Evolutionary conservation across 2,797 vertebrate genomes (phyloP).

Genomic region (Dallia pectoralis): DNA sequence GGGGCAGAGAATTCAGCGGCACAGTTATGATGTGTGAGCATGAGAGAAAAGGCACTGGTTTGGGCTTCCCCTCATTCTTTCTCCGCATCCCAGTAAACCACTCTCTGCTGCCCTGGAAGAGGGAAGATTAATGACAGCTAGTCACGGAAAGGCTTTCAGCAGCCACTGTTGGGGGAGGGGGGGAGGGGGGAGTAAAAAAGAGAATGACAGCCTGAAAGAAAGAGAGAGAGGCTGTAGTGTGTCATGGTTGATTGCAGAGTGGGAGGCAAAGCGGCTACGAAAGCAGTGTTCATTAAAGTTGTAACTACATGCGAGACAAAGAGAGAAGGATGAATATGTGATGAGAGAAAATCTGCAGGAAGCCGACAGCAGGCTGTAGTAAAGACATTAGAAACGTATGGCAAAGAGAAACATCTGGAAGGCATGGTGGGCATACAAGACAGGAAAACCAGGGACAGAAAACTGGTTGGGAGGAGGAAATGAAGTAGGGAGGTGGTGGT

Average conservation of each 20-base stretch:
- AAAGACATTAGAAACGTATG: background rate
- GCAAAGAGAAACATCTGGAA: constrained; percentile 4
- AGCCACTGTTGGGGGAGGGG: background rate
- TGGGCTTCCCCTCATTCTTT: constrained; percentile 19
- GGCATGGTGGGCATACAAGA: background rate
- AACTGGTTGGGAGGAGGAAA: background rate
- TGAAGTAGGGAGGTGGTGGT: constrained; percentile 3
- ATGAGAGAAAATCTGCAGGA: background rate
- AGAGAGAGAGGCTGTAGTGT: background rate
- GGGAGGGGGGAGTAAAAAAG: background rate
- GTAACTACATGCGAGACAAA: background rate
- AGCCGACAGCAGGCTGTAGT: background rate
- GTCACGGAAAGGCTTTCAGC: constrained; percentile 75
- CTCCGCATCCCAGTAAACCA: constrained; percentile 22
- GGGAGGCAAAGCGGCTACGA: background rate
- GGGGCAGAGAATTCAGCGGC: constrained; percentile 23
- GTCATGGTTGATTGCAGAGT: background rate
- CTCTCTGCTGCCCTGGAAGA: constrained; percentile 72
- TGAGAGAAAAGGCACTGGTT: constrained; percentile 27
- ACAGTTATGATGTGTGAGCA: background rate
- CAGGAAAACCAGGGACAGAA: background rate
- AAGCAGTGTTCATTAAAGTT: background rate
- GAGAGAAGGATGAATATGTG: background rate
- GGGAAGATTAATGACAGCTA: constrained; percentile 81
- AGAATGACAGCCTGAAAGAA: background rate